A percentile compares a stretch with the other conserved stretches of the same genome.
These are phyloP conservation scores for Troides oblongomaculatus DNA, from an alignment of 2,888 invertebrate genomes.

Conservation along the genomic window DNA sequence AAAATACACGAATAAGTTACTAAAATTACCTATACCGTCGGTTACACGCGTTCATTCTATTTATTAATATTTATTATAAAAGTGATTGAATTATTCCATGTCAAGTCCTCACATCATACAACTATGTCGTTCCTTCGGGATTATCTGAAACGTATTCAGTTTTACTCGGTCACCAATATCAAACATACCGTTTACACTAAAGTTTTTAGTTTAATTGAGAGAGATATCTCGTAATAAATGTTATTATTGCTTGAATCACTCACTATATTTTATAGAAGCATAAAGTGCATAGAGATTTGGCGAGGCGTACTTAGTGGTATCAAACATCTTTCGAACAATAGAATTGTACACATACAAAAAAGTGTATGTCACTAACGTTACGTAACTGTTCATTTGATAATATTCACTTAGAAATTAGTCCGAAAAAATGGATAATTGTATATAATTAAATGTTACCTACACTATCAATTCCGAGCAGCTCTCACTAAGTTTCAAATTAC, in stretches of 20 bases:
- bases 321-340: background rate
- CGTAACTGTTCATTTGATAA: background rate
- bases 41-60: slow-evolving; percentile 2
- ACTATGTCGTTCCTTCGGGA: background rate
- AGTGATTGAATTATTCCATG: slow-evolving; percentile 3
- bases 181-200: slow-evolving; percentile 2
- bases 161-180: background rate
- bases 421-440: slow-evolving; percentile 21
- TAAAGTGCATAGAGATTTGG: background rate
- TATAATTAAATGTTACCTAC: slow-evolving; percentile 33
- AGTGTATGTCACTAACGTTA: slow-evolving; percentile 6
- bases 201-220: background rate
- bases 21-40: background rate
- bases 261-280: background rate
- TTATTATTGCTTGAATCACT: too few species aligned
- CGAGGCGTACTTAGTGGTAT: background rate
- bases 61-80: slow-evolving; percentile 2
- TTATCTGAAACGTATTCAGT: slow-evolving; percentile 1
- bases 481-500: slow-evolving; percentile 28
- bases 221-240: background rate
- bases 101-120: background rate
- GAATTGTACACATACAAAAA: slow-evolving; percentile 3
- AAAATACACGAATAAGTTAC: slow-evolving; percentile 16
- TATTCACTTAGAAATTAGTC: slow-evolving; percentile 13
- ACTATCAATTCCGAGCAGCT: slow-evolving; percentile 41